These are phyloP conservation scores for Valencia hispanica DNA, from an alignment of 2,797 vertebrate genomes.

Conservation along the genomic window DNA sequence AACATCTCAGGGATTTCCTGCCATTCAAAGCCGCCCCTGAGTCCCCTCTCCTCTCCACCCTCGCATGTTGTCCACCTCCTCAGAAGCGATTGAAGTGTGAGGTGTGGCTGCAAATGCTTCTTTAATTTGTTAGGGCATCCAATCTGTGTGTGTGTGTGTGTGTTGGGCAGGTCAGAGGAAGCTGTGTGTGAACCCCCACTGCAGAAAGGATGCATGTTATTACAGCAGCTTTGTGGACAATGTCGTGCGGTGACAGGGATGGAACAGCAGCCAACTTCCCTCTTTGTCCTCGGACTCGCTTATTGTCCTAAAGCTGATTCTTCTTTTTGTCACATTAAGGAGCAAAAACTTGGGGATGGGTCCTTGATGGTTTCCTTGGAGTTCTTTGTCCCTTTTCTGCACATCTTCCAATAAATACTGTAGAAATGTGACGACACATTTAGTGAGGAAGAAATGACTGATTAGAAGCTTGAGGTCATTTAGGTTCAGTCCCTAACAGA, in stretches of 20 bases:
- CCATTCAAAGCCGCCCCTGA: slow-evolving; percentile 75
- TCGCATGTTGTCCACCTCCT: slow-evolving; percentile 58
- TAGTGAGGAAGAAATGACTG: neutral
- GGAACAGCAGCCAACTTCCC: slow-evolving; percentile 14
- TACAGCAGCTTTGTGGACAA: slow-evolving; percentile 49
- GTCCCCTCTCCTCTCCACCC: slow-evolving; percentile 53
- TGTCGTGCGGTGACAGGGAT: slow-evolving; percentile 41
- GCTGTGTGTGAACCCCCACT: slow-evolving; percentile 56
- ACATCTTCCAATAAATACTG: neutral
- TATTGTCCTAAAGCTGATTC: neutral
- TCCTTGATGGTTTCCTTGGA: neutral
- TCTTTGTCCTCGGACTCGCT: neutral
- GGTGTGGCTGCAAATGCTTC: slow-evolving; percentile 48
- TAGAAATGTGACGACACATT: no score
- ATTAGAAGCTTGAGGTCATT: no score
- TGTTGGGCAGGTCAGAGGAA: slow-evolving; percentile 53
- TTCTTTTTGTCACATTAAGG: neutral
- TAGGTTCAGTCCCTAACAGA: no score
- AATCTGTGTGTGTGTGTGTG: slow-evolving; percentile 29
- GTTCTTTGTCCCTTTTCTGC: neutral
- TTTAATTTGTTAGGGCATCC: slow-evolving; percentile 61
- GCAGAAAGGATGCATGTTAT: slow-evolving; percentile 57
- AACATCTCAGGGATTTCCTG: slow-evolving; percentile 85
- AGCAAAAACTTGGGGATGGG: neutral
- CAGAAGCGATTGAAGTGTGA: slow-evolving; percentile 58